Evolutionary conservation across 2,797 vertebrate species (phyloP).

Genomic region (Taeniopygia guttata): DNA sequence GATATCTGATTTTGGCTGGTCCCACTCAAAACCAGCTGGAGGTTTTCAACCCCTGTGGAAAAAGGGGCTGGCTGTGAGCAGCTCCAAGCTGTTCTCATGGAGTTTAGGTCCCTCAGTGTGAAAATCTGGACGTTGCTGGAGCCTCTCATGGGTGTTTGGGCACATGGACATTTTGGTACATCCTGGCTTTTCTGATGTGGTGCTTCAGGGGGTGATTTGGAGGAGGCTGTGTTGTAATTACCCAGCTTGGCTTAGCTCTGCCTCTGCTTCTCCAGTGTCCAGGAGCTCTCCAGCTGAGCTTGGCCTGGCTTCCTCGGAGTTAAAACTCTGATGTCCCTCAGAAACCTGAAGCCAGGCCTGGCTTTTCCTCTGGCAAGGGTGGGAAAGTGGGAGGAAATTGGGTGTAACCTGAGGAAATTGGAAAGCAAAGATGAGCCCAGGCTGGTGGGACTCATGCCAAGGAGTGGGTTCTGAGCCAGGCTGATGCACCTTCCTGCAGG

Average conservation of each 20-base stretch:
- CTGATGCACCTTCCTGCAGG: background rate
- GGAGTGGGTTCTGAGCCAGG: background rate
- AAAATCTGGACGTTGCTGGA: background rate
- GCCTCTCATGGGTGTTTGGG: background rate
- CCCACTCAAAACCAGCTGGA: background rate
- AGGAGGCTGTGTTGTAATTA: background rate
- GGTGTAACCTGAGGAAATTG: background rate
- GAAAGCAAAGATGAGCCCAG: background rate
- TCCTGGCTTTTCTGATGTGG: background rate
- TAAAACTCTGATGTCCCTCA: background rate
- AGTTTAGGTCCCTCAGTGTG: background rate
- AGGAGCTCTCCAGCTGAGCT: background rate
- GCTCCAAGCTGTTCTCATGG: background rate
- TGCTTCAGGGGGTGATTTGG: background rate
- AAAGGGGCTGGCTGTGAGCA: background rate
- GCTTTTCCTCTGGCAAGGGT: background rate
- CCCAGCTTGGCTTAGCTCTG: background rate
- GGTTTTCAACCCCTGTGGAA: background rate
- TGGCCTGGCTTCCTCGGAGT: background rate
- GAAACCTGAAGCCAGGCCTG: background rate
- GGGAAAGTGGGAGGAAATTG: background rate
- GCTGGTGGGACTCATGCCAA: background rate
- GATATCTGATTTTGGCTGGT: background rate
- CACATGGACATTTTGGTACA: rapidly evolving
- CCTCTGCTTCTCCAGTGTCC: background rate